Percentiles rank a stretch among this genome's conserved stretches.
Evolutionary conservation across 2,888 invertebrate genomes (phyloP).

Genomic region (Cynaeus angustus): DNA sequence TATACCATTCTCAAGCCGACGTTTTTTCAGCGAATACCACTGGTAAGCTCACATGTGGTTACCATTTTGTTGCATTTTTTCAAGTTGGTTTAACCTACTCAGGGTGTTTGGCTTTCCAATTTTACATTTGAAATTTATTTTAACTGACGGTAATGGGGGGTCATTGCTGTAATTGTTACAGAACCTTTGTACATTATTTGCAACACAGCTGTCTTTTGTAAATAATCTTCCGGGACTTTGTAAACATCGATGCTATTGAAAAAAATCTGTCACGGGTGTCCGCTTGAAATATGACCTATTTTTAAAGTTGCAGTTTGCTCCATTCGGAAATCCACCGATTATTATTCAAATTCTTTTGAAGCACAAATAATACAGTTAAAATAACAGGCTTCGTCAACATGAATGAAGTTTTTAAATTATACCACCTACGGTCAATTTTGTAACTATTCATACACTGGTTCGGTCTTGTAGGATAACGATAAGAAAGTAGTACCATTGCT

Average conservation of each 20-base stretch:
- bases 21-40: conserved; percentile 3
- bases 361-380: no score
- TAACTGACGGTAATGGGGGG: conserved; percentile 8
- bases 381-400: no score
- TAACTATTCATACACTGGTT: no score
- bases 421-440: no score
- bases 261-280: conserved; percentile 12
- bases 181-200: conserved; percentile 19
- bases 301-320: conserved; percentile 26
- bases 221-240: conserved; percentile 29
- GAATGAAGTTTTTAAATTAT: no score
- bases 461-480: neutral
- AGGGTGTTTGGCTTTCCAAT: conserved; percentile 5
- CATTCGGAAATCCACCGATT: no score
- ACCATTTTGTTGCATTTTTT: neutral
- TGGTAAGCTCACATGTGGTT: conserved; percentile 3
- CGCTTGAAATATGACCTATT: conserved; percentile 37
- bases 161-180: conserved; percentile 6
- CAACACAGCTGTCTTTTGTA: conserved; percentile 17
- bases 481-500: conserved; percentile 13
- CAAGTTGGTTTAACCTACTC: neutral
- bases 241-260: conserved; percentile 13
- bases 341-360: no score
- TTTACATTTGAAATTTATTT: conserved; percentile 20
- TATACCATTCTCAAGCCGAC: no score